Evolutionary conservation across 2,888 invertebrate species (phyloP).

Genomic region (Unio delphinus): DNA sequence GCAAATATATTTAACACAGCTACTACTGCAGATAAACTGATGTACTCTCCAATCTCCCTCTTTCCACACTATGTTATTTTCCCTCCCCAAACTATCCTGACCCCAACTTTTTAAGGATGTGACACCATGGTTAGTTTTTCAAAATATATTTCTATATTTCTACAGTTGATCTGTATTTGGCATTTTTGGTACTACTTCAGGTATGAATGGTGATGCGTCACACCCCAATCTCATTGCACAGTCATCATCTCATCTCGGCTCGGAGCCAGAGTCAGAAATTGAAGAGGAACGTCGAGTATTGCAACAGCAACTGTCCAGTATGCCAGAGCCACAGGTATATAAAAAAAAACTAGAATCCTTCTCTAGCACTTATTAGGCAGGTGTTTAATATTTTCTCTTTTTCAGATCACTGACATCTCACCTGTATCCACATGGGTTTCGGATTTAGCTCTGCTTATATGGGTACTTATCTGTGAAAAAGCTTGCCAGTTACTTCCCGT

Average conservation of each 20-base stretch:
- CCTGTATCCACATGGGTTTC: too few relatives aligned
- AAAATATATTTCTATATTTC: too few relatives aligned
- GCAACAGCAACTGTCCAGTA: conserved; percentile 58
- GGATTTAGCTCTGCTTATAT: too few relatives aligned
- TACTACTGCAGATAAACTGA: too few relatives aligned
- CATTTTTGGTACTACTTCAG: conserved; percentile 12
- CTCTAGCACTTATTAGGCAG: too few relatives aligned
- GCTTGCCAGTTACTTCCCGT: too few relatives aligned
- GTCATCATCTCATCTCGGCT: conserved; percentile 6
- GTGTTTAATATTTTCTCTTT: too few relatives aligned
- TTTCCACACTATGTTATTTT: neutral
- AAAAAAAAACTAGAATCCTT: neutral
- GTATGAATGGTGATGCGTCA: conserved; percentile 43
- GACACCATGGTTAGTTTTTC: neutral
- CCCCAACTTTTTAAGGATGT: neutral
- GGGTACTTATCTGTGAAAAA: too few relatives aligned
- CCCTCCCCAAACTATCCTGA: neutral
- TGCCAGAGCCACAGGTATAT: conserved; percentile 65
- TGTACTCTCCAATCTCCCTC: too few relatives aligned
- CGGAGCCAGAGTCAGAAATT: conserved; percentile 50
- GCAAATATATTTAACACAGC: too few relatives aligned
- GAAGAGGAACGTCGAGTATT: conserved; percentile 62
- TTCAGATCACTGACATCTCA: too few relatives aligned
- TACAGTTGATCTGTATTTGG: neutral
- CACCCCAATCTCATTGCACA: neutral